These are phyloP conservation scores for Leucosticte australis DNA, from an alignment of 2,113 vertebrate genomes.

Conservation along the genomic window DNA sequence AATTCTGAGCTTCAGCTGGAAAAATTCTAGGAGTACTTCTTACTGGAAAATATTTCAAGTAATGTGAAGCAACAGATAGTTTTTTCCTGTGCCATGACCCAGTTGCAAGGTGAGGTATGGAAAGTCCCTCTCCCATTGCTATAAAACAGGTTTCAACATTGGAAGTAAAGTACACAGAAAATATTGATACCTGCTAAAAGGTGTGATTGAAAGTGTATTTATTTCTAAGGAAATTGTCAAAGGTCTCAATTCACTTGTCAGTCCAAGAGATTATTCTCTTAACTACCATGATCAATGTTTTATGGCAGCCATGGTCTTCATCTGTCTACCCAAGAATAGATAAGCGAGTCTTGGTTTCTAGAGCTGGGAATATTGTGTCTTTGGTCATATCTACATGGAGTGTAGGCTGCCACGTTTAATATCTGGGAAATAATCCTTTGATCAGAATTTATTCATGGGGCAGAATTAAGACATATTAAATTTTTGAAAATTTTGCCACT, in stretches of 20 bases:
- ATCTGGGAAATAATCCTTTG: neutral
- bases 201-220: neutral
- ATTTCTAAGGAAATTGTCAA: neutral
- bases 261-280: neutral
- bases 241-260: neutral
- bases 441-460: neutral
- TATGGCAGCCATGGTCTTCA: neutral
- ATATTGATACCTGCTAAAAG: neutral
- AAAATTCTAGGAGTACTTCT: conserved; percentile 13
- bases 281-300: neutral
- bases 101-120: conserved; percentile 15
- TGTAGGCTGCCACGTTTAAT: neutral
- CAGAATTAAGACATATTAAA: neutral
- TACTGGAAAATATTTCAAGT: conserved; percentile 33
- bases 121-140: neutral
- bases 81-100: neutral
- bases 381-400: neutral
- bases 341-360: neutral
- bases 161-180: neutral
- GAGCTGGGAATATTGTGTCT: neutral
- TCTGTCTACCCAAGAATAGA: neutral
- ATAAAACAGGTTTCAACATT: neutral
- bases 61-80: conserved; percentile 14
- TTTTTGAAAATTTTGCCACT: neutral
- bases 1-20: conserved; percentile 6